A percentile compares a stretch with the other conserved stretches of the same genome.
These are phyloP conservation scores for Tympanoctomys barrerae DNA, from an alignment of 2,797 vertebrate species.

Conservation along the genomic window DNA sequence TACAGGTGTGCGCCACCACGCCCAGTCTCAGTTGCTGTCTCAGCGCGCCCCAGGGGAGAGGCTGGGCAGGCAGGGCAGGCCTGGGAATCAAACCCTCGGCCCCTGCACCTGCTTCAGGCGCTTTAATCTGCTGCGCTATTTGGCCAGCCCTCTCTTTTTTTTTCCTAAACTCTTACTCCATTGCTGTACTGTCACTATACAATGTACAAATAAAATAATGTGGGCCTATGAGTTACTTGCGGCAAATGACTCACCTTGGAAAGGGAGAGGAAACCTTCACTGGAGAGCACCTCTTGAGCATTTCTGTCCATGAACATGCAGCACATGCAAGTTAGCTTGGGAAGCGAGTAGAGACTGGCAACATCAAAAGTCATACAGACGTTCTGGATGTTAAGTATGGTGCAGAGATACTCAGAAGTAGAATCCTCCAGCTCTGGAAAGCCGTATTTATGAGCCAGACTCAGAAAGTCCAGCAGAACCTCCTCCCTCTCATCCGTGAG, in stretches of 20 bases:
- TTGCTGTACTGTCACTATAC: background rate
- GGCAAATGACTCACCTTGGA: constrained; percentile 92
- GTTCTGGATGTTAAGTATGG: constrained; percentile 96
- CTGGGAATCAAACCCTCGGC: too few relatives aligned
- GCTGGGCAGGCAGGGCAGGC: too few relatives aligned
- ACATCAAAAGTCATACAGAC: constrained; percentile 98
- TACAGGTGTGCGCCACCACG: too few relatives aligned
- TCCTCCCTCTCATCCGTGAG: constrained; percentile 97
- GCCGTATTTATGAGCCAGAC: constrained; percentile 97
- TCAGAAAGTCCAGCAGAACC: constrained; percentile 97
- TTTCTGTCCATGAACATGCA: constrained; percentile 97
- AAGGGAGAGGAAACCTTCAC: constrained; percentile 95
- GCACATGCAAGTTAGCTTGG: constrained; percentile 94
- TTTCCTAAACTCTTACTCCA: background rate
- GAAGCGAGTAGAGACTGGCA: constrained; percentile 96
- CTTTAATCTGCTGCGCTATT: too few relatives aligned
- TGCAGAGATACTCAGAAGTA: constrained; percentile 97
- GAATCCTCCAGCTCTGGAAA: constrained; percentile 98
- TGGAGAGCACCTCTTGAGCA: constrained; percentile 95
- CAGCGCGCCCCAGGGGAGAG: too few relatives aligned
- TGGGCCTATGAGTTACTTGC: background rate
- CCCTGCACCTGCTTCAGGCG: too few relatives aligned
- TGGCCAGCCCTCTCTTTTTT: too few relatives aligned
- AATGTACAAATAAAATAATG: background rate
- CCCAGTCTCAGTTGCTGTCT: too few relatives aligned